Evolutionary conservation across 2,888 invertebrate species (phyloP), one percentile per base, ranked within the genome.

Genomic region (Opisthograptis luteolata): DNA sequence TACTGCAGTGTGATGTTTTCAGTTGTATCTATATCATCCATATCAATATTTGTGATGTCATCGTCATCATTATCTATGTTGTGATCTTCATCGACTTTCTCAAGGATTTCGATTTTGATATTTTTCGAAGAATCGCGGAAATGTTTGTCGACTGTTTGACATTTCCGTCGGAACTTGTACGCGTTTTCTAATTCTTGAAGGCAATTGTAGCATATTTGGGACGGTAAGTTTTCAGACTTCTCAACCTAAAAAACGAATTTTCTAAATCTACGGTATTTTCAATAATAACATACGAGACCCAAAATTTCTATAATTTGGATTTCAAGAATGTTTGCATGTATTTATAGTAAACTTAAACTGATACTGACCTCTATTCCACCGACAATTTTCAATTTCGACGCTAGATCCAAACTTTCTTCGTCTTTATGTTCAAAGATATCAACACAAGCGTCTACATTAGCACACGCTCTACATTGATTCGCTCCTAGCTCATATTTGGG

Each of bases 131-230:
- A 58, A 28, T 48, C 66, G 25, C 84, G 73, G 5, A 79, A 70
- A 17, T 76, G 73, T 63, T 80, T 79, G 48, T 91, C 88, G 1
- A 78, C 64, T 10, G 82, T 77, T 62, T 86, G 88, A 69, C 91
- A 91, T 80, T 84, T 87, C 47, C 77, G 74, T 57, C 90, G 72
- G 55, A 91, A 91, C 64, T 84, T 89, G 64, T 81, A 91, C 2
- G 91, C 90, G 39, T 74, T 81, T 52, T 89, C 84, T 40, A 91
- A 62, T 49, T 87, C 84, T 56, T 72, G 73, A 0, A 84, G 68
- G 58, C 91, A 91, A 25, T 64, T 74, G 25, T 76, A 62, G 50
- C 91, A 91, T 48, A 91, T 83, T 41, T 79, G 81, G 46, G 81
- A 59, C 0, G 91, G 87, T 25, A 90, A 63, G 31, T 70, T 74